Evolutionary conservation across 2,888 invertebrate genomes (phyloP).

Genomic region (Acronicta aceris): DNA sequence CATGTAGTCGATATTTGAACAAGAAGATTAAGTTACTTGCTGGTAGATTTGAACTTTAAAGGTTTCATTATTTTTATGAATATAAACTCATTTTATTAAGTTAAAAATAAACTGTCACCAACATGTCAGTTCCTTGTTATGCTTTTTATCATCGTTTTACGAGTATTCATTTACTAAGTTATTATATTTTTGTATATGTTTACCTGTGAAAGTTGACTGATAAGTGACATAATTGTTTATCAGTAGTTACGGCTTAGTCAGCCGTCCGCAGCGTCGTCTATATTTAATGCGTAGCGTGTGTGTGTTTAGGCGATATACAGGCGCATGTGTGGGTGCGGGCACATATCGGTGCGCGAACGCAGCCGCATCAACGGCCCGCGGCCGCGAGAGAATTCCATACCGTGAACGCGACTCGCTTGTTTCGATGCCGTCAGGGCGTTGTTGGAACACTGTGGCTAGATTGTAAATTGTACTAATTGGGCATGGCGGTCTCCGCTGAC

Average conservation of each 20-base stretch:
- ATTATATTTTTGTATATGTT: constrained; percentile 9
- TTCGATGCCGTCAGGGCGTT: constrained; percentile 85
- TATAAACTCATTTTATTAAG: not conserved
- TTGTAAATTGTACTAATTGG: constrained; percentile 88
- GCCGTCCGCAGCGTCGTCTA: constrained; percentile 66
- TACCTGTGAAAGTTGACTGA: constrained; percentile 60
- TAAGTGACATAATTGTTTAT: constrained; percentile 65
- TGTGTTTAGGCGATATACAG: constrained; percentile 57
- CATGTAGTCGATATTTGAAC: too few relatives aligned
- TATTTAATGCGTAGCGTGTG: constrained; percentile 65
- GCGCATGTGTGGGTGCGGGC: constrained; percentile 71
- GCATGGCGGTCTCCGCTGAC: constrained; percentile 82
- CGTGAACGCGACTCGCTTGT: constrained; percentile 85
- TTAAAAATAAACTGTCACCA: constrained; percentile 11
- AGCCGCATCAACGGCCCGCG: constrained; percentile 77
- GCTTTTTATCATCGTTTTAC: constrained; percentile 8
- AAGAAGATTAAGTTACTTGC: too few relatives aligned
- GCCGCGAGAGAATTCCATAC: constrained; percentile 81
- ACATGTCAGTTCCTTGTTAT: constrained; percentile 18
- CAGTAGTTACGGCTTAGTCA: constrained; percentile 60
- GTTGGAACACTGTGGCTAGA: constrained; percentile 79
- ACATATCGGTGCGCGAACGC: constrained; percentile 83
- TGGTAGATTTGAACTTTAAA: not conserved
- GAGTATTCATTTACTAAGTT: constrained; percentile 9
- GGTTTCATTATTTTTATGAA: constrained; percentile 8